phyloP scores from a whole-genome alignment of 2,888 invertebrate species.

The Hecatera dysodea region DNA sequence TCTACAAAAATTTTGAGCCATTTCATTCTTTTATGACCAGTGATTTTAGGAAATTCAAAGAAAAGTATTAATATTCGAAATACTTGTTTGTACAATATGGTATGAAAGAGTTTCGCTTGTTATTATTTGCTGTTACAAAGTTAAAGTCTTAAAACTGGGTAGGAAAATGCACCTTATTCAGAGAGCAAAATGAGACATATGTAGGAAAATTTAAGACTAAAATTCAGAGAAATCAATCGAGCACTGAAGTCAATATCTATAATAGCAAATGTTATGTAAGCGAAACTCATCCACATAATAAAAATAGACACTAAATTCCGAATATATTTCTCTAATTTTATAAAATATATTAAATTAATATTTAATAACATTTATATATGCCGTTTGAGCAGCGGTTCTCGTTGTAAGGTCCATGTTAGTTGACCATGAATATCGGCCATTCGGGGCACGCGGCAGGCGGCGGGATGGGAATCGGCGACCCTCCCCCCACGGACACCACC shows the following conservation, averaged over 20 bases:
- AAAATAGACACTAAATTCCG: slow-evolving; percentile 23
- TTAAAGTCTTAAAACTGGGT: not conserved
- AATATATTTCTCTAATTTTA: slow-evolving; percentile 34
- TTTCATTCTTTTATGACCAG: slow-evolving; percentile 48
- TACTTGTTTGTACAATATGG: slow-evolving; percentile 42
- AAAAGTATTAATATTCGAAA: slow-evolving; percentile 37
- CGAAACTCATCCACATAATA: slow-evolving; percentile 34
- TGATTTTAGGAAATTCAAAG: slow-evolving; percentile 39
- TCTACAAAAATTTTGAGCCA: slow-evolving; percentile 60
- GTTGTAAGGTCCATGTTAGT: slow-evolving; percentile 70
- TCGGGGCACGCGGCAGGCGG: slow-evolving; percentile 87
- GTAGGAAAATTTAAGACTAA: not conserved
- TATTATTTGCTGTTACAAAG: not conserved
- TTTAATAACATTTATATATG: slow-evolving; percentile 6
- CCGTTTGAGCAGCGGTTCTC: slow-evolving; percentile 40
- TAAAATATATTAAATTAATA: slow-evolving; percentile 18
- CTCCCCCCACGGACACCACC: slow-evolving; percentile 86
- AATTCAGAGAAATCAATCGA: slow-evolving; percentile 2
- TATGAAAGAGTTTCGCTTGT: slow-evolving; percentile 41
- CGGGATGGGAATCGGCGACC: slow-evolving; percentile 86
- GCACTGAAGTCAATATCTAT: not conserved
- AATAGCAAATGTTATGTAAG: not conserved
- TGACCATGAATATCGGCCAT: slow-evolving; percentile 89
- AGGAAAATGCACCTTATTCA: not conserved
- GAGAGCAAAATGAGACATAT: not conserved